phyloP scores from a whole-genome alignment of 2,888 invertebrate species.

The Drosophila mimica region DNA sequence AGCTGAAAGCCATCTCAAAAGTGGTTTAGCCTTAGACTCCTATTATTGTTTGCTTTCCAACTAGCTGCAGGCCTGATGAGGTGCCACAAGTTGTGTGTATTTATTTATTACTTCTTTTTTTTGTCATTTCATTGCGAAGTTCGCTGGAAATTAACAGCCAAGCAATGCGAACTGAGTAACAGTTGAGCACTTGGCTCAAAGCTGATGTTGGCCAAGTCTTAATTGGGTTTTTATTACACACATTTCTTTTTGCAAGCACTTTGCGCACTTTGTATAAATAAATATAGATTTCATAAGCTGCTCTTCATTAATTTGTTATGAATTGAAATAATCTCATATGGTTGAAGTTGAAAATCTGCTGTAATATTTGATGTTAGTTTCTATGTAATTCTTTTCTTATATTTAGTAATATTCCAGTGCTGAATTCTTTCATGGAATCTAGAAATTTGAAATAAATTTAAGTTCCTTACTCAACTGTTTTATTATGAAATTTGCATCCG shows the following conservation, averaged over 20 bases:
- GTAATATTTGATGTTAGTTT: background rate
- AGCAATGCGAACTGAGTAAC: background rate
- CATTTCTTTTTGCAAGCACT: background rate
- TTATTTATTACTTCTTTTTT: background rate
- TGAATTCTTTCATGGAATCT: background rate
- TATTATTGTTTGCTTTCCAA: slow-evolving; percentile 10
- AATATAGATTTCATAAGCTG: background rate
- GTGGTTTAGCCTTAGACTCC: slow-evolving; percentile 50
- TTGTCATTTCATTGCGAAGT: slow-evolving; percentile 24
- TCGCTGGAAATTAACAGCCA: slow-evolving; percentile 1
- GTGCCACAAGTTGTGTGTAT: slow-evolving; percentile 9
- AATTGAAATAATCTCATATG: too few species aligned
- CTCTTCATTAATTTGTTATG: background rate
- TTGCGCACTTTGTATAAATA: background rate
- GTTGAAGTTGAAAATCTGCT: too few species aligned
- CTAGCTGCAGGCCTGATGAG: slow-evolving; percentile 11
- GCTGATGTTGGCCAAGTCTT: slow-evolving; percentile 2
- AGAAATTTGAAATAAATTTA: background rate
- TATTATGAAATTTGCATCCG: slow-evolving; percentile 1
- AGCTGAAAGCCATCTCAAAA: slow-evolving; percentile 76
- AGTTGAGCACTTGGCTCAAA: slow-evolving; percentile 1
- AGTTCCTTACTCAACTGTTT: background rate
- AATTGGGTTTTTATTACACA: background rate
- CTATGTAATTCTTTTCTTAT: background rate
- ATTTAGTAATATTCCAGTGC: too few species aligned